phyloP scores from a whole-genome alignment of 2,888 invertebrate genomes.

The Agriotes lineatus region DNA sequence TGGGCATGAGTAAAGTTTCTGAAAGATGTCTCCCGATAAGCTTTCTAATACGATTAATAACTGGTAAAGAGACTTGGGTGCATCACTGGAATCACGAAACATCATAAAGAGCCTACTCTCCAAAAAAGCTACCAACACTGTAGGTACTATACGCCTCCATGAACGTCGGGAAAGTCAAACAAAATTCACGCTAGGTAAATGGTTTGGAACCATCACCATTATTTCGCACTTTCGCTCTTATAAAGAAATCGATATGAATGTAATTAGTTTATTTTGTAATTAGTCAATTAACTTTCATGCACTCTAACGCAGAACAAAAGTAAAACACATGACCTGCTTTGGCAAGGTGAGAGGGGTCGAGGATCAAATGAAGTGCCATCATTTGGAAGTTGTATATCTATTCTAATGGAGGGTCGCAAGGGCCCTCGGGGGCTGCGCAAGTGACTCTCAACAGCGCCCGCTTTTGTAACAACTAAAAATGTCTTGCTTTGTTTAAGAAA shows the following conservation, averaged over 20 bases:
- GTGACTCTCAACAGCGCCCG: not conserved
- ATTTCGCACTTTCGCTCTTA: too few species aligned
- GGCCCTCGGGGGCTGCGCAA: not conserved
- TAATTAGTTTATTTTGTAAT: conserved; percentile 20
- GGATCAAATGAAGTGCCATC: conserved; percentile 26
- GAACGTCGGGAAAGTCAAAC: too few species aligned
- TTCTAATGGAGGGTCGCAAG: conserved; percentile 18
- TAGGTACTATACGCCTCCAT: too few species aligned
- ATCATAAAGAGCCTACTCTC: too few species aligned
- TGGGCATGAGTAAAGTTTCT: too few species aligned
- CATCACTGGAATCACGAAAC: too few species aligned
- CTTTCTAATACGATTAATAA: too few species aligned
- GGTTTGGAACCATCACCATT: too few species aligned
- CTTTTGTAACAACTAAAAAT: not conserved
- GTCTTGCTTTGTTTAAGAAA: not conserved
- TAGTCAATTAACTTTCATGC: conserved; percentile 12
- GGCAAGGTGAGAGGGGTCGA: not conserved
- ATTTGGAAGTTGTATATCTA: conserved; percentile 22
- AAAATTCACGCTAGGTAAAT: too few species aligned
- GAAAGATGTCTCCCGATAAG: too few species aligned
- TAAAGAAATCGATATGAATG: conserved; percentile 1
- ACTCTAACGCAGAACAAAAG: conserved; percentile 17
- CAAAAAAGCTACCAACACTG: too few species aligned
- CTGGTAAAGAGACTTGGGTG: too few species aligned
- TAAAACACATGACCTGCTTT: conserved; percentile 27